Evolutionary conservation across 1,140 invertebrate genomes (phyloP).

Genomic region (Cotesia vestalis): DNA sequence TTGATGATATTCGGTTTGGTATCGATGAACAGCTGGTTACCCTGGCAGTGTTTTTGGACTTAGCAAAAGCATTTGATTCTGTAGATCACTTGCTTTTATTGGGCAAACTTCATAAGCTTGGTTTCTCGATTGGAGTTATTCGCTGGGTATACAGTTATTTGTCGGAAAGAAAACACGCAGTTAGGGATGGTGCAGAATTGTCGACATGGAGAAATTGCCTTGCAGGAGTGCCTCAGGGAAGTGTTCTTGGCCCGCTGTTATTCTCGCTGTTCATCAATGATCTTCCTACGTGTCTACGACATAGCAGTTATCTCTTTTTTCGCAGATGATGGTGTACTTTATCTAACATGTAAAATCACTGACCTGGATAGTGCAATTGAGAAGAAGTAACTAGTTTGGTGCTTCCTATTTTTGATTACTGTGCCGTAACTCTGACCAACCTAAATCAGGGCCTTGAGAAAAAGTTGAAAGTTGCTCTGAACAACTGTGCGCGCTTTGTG

Average conservation of each 20-base stretch:
- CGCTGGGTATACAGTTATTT: slow-evolving; percentile 12
- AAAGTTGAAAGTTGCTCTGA: too few species aligned
- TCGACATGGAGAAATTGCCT: too few species aligned
- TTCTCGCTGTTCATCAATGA: not conserved
- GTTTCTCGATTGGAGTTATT: not conserved
- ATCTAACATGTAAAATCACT: not conserved
- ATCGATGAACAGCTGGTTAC: slow-evolving; percentile 16
- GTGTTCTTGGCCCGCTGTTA: not conserved
- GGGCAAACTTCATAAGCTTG: not conserved
- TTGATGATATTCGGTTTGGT: slow-evolving; percentile 28
- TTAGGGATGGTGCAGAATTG: too few species aligned
- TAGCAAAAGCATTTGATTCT: slow-evolving; percentile 43
- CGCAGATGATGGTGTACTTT: not conserved
- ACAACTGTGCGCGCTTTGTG: too few species aligned
- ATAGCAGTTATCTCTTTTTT: not conserved
- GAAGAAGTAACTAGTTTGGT: too few species aligned
- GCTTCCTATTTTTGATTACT: too few species aligned
- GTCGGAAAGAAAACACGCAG: not conserved
- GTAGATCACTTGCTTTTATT: slow-evolving; percentile 34
- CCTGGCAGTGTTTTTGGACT: slow-evolving; percentile 24
- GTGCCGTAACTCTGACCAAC: too few species aligned
- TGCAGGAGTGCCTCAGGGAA: too few species aligned
- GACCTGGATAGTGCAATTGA: too few species aligned
- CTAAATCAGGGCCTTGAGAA: too few species aligned
- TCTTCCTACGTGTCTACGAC: not conserved